Conservation (phyloP, 1,140 invertebrate genomes). For the Atta colombica region DNA sequence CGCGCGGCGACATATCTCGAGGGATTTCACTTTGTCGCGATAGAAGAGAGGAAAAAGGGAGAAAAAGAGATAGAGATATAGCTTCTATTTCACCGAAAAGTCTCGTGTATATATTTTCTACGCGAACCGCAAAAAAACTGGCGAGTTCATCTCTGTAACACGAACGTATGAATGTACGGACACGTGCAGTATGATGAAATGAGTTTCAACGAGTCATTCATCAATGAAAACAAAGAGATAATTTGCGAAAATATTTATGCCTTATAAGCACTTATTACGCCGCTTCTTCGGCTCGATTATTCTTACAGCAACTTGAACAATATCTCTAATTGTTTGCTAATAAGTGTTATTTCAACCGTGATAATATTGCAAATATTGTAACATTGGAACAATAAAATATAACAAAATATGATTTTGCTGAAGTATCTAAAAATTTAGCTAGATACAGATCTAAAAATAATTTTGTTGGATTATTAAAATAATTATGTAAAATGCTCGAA, state of each 20-base stretch:
- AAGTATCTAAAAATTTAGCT: too few relatives aligned
- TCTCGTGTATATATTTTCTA: constrained; percentile 51
- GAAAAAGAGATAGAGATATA: not conserved
- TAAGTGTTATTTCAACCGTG: not conserved
- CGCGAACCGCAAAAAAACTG: constrained; percentile 15
- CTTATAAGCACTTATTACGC: not conserved
- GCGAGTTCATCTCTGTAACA: constrained; percentile 24
- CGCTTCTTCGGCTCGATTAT: not conserved
- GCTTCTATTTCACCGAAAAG: constrained; percentile 1
- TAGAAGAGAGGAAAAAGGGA: not conserved
- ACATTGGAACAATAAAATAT: not conserved
- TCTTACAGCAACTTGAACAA: not conserved
- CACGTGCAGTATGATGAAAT: not conserved
- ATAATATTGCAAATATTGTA: not conserved
- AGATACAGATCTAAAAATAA: too few relatives aligned
- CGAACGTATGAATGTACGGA: not conserved
- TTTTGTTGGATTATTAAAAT: too few relatives aligned
- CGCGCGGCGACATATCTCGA: constrained; percentile 39
- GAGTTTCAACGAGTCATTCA: constrained; percentile 14
- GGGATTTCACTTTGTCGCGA: constrained; percentile 59
- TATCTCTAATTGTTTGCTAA: not conserved
- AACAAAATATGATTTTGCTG: too few relatives aligned
- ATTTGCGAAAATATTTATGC: constrained; percentile 19
- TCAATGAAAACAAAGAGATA: constrained; percentile 11
- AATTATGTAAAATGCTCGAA: too few relatives aligned